Percentiles rank a stretch among this genome's conserved stretches.
These are phyloP conservation scores for Sandelia bainsii DNA, from an alignment of 2,797 vertebrate genomes.

Conservation along the genomic window DNA sequence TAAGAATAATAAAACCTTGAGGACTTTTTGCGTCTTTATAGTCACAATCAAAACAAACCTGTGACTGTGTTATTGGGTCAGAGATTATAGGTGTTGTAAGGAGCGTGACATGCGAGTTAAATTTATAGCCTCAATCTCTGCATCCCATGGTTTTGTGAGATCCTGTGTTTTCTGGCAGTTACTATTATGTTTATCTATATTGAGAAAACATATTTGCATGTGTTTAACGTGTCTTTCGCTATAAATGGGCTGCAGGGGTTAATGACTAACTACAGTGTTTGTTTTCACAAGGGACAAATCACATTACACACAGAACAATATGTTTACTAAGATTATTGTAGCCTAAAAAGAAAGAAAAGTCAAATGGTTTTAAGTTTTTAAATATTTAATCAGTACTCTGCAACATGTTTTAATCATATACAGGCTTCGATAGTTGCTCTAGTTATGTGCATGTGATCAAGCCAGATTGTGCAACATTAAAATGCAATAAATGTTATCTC, in stretches of 20 bases:
- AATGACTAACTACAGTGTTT: constrained; percentile 9
- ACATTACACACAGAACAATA: too few relatives aligned
- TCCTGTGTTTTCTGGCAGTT: background rate
- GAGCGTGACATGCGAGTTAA: background rate
- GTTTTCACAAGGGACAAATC: background rate
- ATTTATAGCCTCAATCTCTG: constrained; percentile 27
- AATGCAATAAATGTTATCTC: constrained; percentile 51
- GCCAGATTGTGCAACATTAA: constrained; percentile 13
- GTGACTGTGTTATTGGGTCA: background rate
- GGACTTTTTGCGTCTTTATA: constrained; percentile 36
- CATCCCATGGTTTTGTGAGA: background rate
- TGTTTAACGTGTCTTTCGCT: constrained; percentile 1
- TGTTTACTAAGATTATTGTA: background rate
- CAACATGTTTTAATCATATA: background rate
- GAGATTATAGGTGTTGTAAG: background rate
- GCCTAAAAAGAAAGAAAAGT: background rate
- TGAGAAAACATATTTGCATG: constrained; percentile 11
- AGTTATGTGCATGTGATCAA: constrained; percentile 44
- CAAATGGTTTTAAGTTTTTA: background rate
- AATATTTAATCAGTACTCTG: background rate
- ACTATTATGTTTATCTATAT: constrained; percentile 9
- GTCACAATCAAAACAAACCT: constrained; percentile 23
- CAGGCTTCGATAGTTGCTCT: constrained; percentile 11
- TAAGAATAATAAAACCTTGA: constrained; percentile 14
- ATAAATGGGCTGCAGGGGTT: background rate